Percentiles rank a stretch among this genome's conserved stretches.
Conservation (phyloP, 2,888 invertebrate genomes). For the Augiades crinisus region DNA sequence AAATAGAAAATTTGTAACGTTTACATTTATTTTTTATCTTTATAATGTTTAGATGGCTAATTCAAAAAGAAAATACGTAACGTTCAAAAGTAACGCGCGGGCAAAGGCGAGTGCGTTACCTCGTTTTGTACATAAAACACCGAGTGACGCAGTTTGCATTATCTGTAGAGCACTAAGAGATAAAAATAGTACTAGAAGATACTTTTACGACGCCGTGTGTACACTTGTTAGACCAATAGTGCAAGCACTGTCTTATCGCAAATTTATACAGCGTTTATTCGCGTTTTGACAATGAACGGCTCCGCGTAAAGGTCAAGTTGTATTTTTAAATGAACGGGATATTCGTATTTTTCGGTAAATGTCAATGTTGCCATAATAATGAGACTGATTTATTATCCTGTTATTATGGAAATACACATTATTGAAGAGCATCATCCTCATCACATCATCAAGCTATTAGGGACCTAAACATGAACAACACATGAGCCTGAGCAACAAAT, state of each 20-base stretch:
- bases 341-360: constrained; percentile 30
- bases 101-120: too few relatives aligned
- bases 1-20: too few relatives aligned
- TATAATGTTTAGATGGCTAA: too few relatives aligned
- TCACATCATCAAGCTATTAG: too few relatives aligned
- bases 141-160: background rate
- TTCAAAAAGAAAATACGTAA: too few relatives aligned
- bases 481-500: too few relatives aligned
- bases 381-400: constrained; percentile 5
- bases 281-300: background rate
- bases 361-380: constrained; percentile 34
- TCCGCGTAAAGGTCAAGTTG: constrained; percentile 26
- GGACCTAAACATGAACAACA: too few relatives aligned
- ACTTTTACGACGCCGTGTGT: background rate
- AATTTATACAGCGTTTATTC: background rate
- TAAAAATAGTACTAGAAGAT: background rate
- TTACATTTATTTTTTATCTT: too few relatives aligned
- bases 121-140: background rate
- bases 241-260: background rate
- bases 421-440: too few relatives aligned
- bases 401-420: background rate
- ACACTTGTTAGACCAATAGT: background rate
- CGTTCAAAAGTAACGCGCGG: too few relatives aligned
- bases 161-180: background rate
- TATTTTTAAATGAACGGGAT: constrained; percentile 18